A percentile compares a stretch with the other conserved stretches of the same genome.
phyloP scores from a whole-genome alignment of 2,888 invertebrate genomes.

The Drosophila sordidula region DNA sequence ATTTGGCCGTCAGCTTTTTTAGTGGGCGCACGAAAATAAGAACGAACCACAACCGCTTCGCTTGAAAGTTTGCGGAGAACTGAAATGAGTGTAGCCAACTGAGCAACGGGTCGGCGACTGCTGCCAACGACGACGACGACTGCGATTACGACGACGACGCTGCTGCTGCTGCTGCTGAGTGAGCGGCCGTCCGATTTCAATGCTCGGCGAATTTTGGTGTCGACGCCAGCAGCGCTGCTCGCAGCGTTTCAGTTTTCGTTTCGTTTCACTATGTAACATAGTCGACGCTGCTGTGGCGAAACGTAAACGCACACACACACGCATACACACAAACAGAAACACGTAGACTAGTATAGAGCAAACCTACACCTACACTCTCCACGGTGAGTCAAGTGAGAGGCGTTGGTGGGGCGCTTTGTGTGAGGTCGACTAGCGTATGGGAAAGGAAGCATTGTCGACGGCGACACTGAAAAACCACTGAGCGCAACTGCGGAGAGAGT shows the following conservation, averaged over 20 bases:
- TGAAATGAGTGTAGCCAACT: conserved; percentile 58
- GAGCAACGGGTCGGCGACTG: conserved; percentile 51
- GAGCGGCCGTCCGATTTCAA: conserved; percentile 50
- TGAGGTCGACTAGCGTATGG: conserved; percentile 69
- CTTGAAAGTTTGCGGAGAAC: conserved; percentile 82
- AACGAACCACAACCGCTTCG: conserved; percentile 75
- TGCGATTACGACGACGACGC: conserved; percentile 18
- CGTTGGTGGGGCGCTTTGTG: conserved; percentile 57
- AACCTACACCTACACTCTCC: conserved; percentile 60
- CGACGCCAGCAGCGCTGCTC: conserved; percentile 66
- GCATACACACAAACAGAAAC: conserved; percentile 23
- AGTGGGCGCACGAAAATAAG: conserved; percentile 46
- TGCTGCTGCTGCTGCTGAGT: conserved; percentile 30
- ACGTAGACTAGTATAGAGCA: conserved; percentile 15
- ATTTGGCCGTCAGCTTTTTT: conserved; percentile 48
- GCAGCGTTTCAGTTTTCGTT: conserved; percentile 75
- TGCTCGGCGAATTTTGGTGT: conserved; percentile 52
- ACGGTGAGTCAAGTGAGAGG: conserved; percentile 42
- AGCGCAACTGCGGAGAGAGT: conserved; percentile 67
- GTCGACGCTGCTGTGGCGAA: conserved; percentile 48
- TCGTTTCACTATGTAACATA: conserved; percentile 60
- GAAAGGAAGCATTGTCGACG: conserved; percentile 61
- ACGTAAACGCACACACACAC: conserved; percentile 42
- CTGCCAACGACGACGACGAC: conserved; percentile 28
- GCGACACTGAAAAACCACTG: conserved; percentile 66